Evolutionary conservation across 2,888 invertebrate species (phyloP).

Genomic region (Gymnosoma rotundatum): DNA sequence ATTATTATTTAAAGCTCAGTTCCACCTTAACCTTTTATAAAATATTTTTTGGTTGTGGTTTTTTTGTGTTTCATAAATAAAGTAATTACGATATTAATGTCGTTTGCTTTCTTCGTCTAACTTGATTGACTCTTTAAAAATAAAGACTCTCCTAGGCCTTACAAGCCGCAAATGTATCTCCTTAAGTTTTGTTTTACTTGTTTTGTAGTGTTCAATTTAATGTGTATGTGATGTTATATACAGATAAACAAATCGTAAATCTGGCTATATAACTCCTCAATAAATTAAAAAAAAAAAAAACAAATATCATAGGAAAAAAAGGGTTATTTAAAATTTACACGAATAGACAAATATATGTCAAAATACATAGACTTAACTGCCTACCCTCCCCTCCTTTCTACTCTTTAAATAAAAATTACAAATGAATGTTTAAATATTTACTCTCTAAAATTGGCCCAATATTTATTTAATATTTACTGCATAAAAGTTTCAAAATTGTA

Average conservation of each 20-base stretch:
- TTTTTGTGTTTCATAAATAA: neutral
- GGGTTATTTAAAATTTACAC: constrained; percentile 66
- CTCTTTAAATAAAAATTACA: constrained; percentile 48
- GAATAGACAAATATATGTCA: constrained; percentile 73
- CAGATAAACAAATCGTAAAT: constrained; percentile 81
- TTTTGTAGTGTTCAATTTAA: constrained; percentile 82
- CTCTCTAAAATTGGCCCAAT: constrained; percentile 46
- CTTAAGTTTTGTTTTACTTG: constrained; percentile 82
- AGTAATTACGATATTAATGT: neutral
- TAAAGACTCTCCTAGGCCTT: neutral
- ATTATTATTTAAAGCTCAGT: too few relatives aligned
- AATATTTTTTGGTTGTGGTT: neutral
- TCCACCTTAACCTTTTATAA: too few relatives aligned
- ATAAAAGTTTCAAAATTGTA: constrained; percentile 36
- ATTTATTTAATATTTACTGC: neutral
- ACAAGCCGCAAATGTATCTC: constrained; percentile 74
- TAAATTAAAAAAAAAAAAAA: constrained; percentile 20
- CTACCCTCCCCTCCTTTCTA: neutral
- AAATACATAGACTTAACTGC: constrained; percentile 72
- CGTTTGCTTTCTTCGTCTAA: neutral
- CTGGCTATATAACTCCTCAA: constrained; percentile 67
- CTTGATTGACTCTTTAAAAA: neutral
- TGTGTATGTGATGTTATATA: constrained; percentile 80
- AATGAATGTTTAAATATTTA: constrained; percentile 70
- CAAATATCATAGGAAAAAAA: constrained; percentile 49